Base-by-base conservation (phyloP, 2,888 invertebrate species). In the Ommatoiulus sabulosus region DNA sequence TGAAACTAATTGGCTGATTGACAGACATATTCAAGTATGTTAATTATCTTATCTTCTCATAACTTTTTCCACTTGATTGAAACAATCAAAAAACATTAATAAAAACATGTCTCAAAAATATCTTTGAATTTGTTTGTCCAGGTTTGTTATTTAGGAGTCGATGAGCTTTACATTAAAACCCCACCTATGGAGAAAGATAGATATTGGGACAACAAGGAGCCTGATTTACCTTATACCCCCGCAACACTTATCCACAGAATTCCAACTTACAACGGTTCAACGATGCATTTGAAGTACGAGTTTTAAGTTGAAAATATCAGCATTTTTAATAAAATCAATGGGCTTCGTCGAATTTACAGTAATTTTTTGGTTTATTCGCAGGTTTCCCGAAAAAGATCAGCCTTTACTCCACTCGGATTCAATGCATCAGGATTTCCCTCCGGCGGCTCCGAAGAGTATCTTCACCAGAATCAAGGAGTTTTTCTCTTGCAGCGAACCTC, bases 1-100 rank as follows among this genome's bases (percentile, higher is more conserved):
- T 91, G 97, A 98, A 93, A 93, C 97, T 87, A 98, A 98, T 92
- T 97, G 97, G 97, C 94, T 98, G 89, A 97, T 98, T 92, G 98
- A 98, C 93, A 95, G 98, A 91, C 97, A 98, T 92, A 96, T 97
- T 91, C 97, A 97, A 96, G 97, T 97, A 44, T 44, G 85, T 72
- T 17, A 15, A 35, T 85, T 44, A 85, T 85, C 17, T 43, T n/a
- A 43, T 63, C 7, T 63, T 52, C 52, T 20, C n/a, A 63, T 20
- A 20, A 63, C 5, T 63, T 7, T n/a, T 20, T 4, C n/a, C 20
- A 5, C 2, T 63, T 63, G 63, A 63, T 63, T 20, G 63, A n/a
- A 72, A 10, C 7, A 10, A 7, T 24, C 20, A 10, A 72, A n/a
- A 24, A 72, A 20, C 72, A 12, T 15, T 12, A 12, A 52, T 52